Evolutionary conservation across 2,797 vertebrate genomes (phyloP), one percentile per base, ranked within the genome.

Genomic region (Acrocephalus scirpaceus): DNA sequence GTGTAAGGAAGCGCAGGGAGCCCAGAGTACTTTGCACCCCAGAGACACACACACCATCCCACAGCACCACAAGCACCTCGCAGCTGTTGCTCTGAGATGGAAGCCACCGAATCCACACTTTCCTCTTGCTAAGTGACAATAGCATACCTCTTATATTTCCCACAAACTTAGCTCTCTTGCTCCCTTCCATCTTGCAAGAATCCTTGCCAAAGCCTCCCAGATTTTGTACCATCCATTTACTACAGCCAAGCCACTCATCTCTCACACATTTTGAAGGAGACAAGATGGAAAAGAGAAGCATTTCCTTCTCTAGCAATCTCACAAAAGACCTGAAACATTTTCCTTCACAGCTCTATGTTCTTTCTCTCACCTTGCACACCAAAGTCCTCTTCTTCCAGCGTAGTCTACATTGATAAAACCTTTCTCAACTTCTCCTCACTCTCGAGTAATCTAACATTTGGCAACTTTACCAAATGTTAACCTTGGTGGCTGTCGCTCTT

Each of bases 321-420:
- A 25, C 40, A 44, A 53, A 88, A 90, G 40, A 85, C 34, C 7
- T 54, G 23, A 82, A 94, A 64, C 38, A 30, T 81, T 79, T 70
- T 70, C 50, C 67, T 85, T 76, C 67, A 17, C 32, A 36, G 60
- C 23, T 54, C 77, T 50, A 34, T 21, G 40, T 34, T 90, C 69
- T 71, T 86, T 94, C n/a, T 78, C 94, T 95, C 90, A 92, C 90
- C 86, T 93, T 85, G 81, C 67, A 89, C 48, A 76, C 40, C 74
- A 79, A 95, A 94, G 93, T 92, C 86, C 90, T 94, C 92, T 94
- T 95, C 92, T 86, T 95, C 78, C 85, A 91, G 76, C 61, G 20
- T 5, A 87, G 95, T 86, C 71, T 92, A 95, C 51, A 86, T 30
- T n/a, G 73, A 56, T 15, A 93, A 94, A 95, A 83, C 62, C 66